Conservation (phyloP, 2,797 vertebrate species). For the Malacoraja senta region DNA sequence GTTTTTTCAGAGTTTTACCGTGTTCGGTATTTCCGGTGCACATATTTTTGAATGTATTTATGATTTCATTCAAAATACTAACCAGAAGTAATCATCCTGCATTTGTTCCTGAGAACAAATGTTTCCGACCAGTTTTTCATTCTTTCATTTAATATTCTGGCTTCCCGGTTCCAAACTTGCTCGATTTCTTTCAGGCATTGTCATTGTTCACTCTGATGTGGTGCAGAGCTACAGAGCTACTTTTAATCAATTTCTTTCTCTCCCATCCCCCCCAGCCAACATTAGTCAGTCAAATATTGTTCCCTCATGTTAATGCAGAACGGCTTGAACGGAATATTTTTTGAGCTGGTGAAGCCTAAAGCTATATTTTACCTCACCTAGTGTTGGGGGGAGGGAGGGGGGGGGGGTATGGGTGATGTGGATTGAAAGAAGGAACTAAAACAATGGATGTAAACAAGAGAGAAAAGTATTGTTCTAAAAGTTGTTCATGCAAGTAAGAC, state of each 20-base stretch:
- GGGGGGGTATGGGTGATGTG: background rate
- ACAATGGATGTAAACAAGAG: background rate
- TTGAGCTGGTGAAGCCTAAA: background rate
- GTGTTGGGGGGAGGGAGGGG: background rate
- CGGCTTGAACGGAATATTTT: background rate
- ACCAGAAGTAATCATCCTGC: background rate
- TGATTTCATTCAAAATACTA: background rate
- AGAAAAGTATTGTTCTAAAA: background rate
- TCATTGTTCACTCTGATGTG: background rate
- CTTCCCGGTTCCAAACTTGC: background rate
- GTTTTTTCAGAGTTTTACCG: too few relatives aligned
- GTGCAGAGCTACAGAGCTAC: background rate
- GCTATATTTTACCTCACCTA: background rate
- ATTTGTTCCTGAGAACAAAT: background rate
- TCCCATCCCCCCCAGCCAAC: background rate
- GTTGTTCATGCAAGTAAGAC: background rate
- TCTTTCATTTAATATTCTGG: background rate
- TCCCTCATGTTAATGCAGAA: constrained; percentile 3
- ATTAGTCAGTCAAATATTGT: background rate
- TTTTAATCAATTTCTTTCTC: background rate
- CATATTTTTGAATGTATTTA: background rate
- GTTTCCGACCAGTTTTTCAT: background rate
- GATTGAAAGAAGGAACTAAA: background rate
- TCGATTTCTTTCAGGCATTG: background rate
- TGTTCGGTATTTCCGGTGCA: background rate